Conservation (phyloP, 1,140 invertebrate genomes). For the Gyrodactylus salaris region DNA sequence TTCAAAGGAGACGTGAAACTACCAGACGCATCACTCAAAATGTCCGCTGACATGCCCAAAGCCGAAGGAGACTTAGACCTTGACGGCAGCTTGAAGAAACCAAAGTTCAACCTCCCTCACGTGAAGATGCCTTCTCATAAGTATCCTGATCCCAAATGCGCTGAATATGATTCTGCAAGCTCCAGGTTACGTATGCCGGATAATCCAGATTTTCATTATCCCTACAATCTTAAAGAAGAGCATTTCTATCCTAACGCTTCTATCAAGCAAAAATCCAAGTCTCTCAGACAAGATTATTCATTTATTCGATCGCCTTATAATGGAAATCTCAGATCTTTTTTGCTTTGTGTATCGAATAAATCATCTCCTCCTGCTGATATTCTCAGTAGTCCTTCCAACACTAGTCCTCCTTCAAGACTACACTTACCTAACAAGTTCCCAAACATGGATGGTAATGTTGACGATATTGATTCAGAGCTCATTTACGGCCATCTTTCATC, state of each 20-base stretch:
- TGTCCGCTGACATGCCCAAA: neutral
- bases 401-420: neutral
- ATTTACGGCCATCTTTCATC: neutral
- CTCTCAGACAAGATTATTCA: neutral
- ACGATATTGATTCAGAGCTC: neutral
- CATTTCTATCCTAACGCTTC: neutral
- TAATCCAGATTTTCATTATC: neutral
- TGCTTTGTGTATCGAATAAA: neutral
- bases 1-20: neutral
- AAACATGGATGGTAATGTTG: neutral
- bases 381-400: neutral
- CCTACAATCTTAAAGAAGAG: neutral
- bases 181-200: no score
- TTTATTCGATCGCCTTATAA: neutral
- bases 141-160: no score
- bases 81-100: neutral
- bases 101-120: no score
- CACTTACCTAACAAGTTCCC: neutral
- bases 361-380: neutral
- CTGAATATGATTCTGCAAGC: no score
- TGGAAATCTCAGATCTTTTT: neutral
- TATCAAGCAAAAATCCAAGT: neutral
- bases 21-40: neutral
- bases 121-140: no score
- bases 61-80: neutral